These are phyloP conservation scores for Meloe dianella DNA, from an alignment of 2,888 invertebrate genomes.

Conservation along the genomic window DNA sequence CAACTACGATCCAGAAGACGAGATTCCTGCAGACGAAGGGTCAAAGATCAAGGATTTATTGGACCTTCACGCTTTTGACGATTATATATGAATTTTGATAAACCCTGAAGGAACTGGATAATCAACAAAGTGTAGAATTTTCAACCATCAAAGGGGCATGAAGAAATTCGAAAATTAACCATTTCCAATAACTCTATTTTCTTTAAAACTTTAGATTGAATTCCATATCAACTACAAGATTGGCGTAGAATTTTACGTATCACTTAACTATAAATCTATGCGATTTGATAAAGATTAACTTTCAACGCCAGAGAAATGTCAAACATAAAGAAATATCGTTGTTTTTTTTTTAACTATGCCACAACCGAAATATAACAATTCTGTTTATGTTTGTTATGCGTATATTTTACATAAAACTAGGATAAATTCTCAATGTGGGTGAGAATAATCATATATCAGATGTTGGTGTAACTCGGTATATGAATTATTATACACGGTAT, in stretches of 20 bases:
- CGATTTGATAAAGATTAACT: background rate
- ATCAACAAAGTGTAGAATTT: no score
- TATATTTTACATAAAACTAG: constrained; percentile 7
- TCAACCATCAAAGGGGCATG: no score
- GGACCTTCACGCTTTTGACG: no score
- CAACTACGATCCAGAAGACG: no score
- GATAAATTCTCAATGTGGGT: constrained; percentile 3
- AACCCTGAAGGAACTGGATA: no score
- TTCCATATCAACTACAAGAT: background rate
- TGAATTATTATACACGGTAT: background rate
- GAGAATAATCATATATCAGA: constrained; percentile 1
- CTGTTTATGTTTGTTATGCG: background rate
- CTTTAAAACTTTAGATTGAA: background rate
- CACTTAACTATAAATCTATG: background rate
- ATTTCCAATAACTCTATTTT: no score
- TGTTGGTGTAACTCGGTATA: background rate
- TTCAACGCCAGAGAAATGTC: constrained; percentile 1
- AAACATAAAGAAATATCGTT: background rate
- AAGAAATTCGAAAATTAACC: no score
- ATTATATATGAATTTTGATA: no score
- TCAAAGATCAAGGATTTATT: no score
- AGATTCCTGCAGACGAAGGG: no score
- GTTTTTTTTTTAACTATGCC: background rate
- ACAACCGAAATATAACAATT: background rate
- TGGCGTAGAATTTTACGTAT: background rate